Evolutionary conservation across 2,797 vertebrate species (phyloP).

Genomic region (Anabas testudineus): DNA sequence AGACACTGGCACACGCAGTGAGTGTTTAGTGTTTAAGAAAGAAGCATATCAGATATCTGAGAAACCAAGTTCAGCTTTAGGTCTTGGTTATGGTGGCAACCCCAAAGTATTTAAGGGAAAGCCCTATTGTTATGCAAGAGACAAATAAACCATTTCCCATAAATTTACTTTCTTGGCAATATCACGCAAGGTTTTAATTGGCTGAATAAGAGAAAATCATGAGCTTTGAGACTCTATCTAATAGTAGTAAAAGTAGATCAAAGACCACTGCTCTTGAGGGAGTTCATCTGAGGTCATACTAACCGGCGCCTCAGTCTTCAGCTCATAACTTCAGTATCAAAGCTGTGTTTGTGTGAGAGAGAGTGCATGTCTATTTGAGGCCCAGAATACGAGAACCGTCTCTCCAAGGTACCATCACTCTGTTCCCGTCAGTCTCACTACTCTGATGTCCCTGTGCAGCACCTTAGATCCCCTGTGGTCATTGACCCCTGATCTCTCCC

Average conservation of each 20-base stretch:
- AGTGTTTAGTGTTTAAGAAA: constrained; percentile 50
- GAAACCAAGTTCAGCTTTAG: constrained; percentile 65
- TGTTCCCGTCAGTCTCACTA: constrained; percentile 69
- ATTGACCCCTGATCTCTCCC: constrained; percentile 63
- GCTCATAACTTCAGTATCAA: constrained; percentile 80
- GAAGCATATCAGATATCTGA: constrained; percentile 65
- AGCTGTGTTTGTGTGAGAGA: constrained; percentile 64
- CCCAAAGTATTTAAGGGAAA: constrained; percentile 57
- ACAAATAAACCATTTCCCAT: constrained; percentile 48
- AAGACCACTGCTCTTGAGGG: constrained; percentile 62
- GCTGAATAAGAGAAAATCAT: constrained; percentile 47
- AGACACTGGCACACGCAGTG: constrained; percentile 47
- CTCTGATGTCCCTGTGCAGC: constrained; percentile 59
- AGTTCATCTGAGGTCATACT: constrained; percentile 78
- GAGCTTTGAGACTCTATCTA: constrained; percentile 60
- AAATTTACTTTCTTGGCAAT: constrained; percentile 46
- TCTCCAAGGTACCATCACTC: constrained; percentile 79
- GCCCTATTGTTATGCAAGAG: constrained; percentile 58
- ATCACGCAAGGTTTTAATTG: constrained; percentile 60
- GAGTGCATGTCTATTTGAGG: constrained; percentile 64
- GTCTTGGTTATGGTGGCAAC: constrained; percentile 66
- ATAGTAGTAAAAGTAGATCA: constrained; percentile 72
- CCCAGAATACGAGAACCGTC: constrained; percentile 57
- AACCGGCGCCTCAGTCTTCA: constrained; percentile 63
- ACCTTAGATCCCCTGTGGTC: constrained; percentile 60